These are phyloP conservation scores for Isurus oxyrinchus DNA, from an alignment of 2,113 vertebrate genomes.

Conservation along the genomic window DNA sequence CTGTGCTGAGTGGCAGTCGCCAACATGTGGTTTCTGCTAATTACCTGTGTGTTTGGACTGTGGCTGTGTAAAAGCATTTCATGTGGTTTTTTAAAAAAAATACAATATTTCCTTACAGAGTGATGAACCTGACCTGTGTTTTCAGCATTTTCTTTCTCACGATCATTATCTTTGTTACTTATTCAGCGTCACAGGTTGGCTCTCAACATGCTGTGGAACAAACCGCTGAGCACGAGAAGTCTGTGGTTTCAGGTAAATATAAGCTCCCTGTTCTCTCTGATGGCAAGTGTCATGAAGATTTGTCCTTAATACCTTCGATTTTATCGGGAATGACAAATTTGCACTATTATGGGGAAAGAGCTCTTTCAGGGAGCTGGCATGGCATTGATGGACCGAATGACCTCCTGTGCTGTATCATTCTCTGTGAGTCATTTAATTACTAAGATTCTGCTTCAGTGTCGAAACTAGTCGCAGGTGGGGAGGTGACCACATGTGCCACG, in stretches of 20 bases:
- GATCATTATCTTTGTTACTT: neutral
- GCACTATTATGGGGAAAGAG: too few species aligned
- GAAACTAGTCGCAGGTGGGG: neutral
- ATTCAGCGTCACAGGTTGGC: neutral
- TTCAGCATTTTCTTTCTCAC: too few species aligned
- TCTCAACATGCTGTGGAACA: neutral
- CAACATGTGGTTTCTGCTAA: neutral
- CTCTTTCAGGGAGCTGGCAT: neutral
- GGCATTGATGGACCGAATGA: neutral
- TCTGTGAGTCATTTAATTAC: neutral
- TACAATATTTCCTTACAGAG: neutral
- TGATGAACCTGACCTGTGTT: neutral
- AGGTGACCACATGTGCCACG: too few species aligned
- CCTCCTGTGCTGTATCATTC: neutral
- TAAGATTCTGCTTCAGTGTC: neutral
- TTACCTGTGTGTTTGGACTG: neutral
- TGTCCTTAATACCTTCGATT: neutral
- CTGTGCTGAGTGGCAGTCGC: neutral
- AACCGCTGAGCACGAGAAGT: neutral
- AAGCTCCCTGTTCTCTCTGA: neutral
- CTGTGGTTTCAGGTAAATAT: neutral
- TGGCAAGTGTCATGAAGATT: neutral
- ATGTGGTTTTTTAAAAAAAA: neutral
- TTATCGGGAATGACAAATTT: neutral
- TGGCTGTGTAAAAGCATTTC: neutral